Evolutionary conservation across 35 echinoderm and acorn worm genomes (phyloP), one percentile per base, ranked within the genome.

Genomic region (Apostichopus japonicus): DNA sequence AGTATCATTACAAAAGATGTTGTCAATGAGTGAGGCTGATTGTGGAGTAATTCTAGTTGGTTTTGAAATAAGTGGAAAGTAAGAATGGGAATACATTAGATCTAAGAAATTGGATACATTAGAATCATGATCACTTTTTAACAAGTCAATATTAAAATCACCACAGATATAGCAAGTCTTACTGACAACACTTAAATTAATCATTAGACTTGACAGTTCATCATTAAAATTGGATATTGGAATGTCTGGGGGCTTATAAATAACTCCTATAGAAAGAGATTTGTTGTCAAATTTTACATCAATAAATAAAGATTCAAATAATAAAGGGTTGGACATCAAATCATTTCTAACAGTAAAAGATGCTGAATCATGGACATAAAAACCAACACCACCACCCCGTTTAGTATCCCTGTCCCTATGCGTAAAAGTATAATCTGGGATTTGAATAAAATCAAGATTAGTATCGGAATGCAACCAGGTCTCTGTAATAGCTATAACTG

Each of bases 1-100:
- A 81, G 25, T 81, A 81, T 81, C 79, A 81, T 81, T 81, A 81
- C 79, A 81, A 81, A 81, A 81, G 6, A 81, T 81, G 79, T 81
- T 81, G 25, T 81, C 79, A 81, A 81, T 81, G 17, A 81, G 79
- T 81, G 79, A 25, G 4, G 79, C 79, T 25, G 79, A 25, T 25
- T 23, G 25, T 25, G n/a, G 21, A 44, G 79, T 81, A 25, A 81
- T 44, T 44, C 79, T 81, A 25, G 6, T 81, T 81, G 79, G 79
- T 44, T 81, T 81, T 25, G 79, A 17, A 44, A 81, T 81, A 81
- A 81, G 79, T 23, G 79, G 79, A 81, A 44, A 44, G 3, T 23
- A 81, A 81, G 79, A 81, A 81, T 81, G 6, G 17, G 79, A 81
- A 81, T 25, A 81, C 79, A 81, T 81, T 27, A 54, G 5, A 82